Evolutionary conservation across 2,113 vertebrate species (phyloP).

Genomic region (Malaclemys terrapin): DNA sequence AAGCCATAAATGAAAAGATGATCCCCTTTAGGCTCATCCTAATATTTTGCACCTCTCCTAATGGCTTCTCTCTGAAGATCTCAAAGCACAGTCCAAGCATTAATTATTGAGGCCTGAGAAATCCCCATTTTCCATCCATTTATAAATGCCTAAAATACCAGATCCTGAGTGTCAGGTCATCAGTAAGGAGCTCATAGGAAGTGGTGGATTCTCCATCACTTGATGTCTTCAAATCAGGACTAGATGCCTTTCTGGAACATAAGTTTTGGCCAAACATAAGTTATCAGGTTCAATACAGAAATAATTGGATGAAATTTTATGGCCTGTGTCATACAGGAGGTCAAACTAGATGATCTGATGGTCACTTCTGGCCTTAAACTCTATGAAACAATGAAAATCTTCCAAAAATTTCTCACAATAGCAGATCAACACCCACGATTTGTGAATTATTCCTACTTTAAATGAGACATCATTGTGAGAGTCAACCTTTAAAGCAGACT

Average conservation of each 20-base stretch:
- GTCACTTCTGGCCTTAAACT: not conserved
- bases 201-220: not conserved
- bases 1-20: not conserved
- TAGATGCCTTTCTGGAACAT: not conserved
- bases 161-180: not conserved
- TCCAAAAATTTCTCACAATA: not conserved
- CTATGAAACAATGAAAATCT: not conserved
- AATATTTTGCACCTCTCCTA: not conserved
- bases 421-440: not conserved
- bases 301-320: not conserved
- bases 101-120: not conserved
- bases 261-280: not conserved
- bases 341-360: accelerated
- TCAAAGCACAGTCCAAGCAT: not conserved
- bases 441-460: not conserved
- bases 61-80: not conserved
- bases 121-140: accelerated
- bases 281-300: not conserved
- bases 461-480: not conserved
- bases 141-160: not conserved
- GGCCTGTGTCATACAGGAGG: not conserved
- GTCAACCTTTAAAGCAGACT: not conserved
- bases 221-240: not conserved
- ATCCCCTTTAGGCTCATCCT: not conserved
- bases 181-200: not conserved